phyloP scores from a whole-genome alignment of 2,888 invertebrate species.

The Drosophila bunnanda region DNA sequence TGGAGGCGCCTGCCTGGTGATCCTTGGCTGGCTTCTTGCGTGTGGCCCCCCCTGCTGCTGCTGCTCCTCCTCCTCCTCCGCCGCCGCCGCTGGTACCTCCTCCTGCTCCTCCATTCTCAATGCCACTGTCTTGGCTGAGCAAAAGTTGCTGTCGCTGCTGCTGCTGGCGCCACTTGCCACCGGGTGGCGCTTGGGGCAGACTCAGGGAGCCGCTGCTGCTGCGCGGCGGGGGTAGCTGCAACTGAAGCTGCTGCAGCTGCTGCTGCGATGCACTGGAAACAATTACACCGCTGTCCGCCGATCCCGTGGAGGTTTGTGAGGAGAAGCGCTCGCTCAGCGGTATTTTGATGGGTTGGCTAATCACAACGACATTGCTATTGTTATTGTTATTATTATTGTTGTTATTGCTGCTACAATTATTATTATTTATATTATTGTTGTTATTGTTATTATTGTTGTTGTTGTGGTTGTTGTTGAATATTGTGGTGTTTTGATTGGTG shows the following conservation, averaged over 20 bases:
- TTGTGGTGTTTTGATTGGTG: slow-evolving; percentile 6
- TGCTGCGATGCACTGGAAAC: slow-evolving; percentile 46
- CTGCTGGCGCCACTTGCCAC: slow-evolving; percentile 63
- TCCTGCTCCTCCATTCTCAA: slow-evolving; percentile 69
- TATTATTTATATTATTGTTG: slow-evolving; percentile 1
- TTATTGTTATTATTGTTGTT: background rate
- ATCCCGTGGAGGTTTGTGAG: slow-evolving; percentile 82
- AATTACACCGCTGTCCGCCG: slow-evolving; percentile 82
- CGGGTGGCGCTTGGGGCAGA: slow-evolving; percentile 67
- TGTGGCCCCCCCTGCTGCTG: background rate
- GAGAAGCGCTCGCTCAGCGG: slow-evolving; percentile 82
- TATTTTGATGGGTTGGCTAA: slow-evolving; percentile 81
- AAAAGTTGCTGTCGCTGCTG: slow-evolving; percentile 66
- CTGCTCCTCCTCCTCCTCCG: background rate
- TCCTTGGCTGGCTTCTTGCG: slow-evolving; percentile 10
- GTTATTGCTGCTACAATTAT: background rate
- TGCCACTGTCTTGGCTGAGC: slow-evolving; percentile 84
- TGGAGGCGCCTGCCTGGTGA: slow-evolving; percentile 26
- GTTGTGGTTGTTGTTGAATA: background rate
- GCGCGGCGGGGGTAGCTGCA: slow-evolving; percentile 70
- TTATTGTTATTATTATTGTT: slow-evolving; percentile 6
- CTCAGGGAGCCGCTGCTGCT: slow-evolving; percentile 82
- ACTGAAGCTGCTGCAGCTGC: slow-evolving; percentile 59
- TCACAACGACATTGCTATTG: slow-evolving; percentile 54
- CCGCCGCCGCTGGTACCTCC: background rate